Evolutionary conservation across 2,888 invertebrate genomes (phyloP).

Genomic region (Maniola hyperantus): DNA sequence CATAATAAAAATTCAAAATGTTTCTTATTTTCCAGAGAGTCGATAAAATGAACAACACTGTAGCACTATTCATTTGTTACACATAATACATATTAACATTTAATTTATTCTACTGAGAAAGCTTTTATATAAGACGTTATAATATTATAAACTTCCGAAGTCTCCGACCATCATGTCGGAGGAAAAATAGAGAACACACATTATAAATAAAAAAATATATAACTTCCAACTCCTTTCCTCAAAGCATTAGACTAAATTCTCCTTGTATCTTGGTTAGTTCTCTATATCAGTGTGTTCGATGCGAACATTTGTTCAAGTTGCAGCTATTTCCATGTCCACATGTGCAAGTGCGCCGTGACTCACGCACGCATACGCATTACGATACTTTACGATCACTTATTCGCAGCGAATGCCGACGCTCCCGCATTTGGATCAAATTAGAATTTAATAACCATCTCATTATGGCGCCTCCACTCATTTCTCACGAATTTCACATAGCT

Average conservation of each 20-base stretch:
- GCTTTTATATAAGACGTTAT: too few species aligned
- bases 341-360: slow-evolving; percentile 66
- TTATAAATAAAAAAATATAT: too few species aligned
- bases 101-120: too few species aligned
- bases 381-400: slow-evolving; percentile 62
- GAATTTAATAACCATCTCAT: slow-evolving; percentile 60
- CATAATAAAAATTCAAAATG: too few species aligned
- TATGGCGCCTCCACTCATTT: slow-evolving; percentile 42
- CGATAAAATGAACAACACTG: too few species aligned
- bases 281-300: neutral
- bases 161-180: too few species aligned
- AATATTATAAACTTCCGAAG: too few species aligned
- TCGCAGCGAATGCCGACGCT: slow-evolving; percentile 48
- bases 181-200: too few species aligned
- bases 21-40: too few species aligned
- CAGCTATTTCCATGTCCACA: slow-evolving; percentile 77
- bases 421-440: slow-evolving; percentile 62
- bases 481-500: slow-evolving; percentile 27
- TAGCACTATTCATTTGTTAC: too few species aligned
- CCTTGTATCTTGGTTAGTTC: slow-evolving; percentile 46
- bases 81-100: too few species aligned
- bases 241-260: neutral
- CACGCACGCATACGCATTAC: slow-evolving; percentile 67
- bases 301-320: slow-evolving; percentile 42
- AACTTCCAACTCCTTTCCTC: too few species aligned